Percentiles rank a stretch among this genome's conserved stretches.
Conservation (phyloP, 2,797 vertebrate species). For the Hipposideros larvatus region DNA sequence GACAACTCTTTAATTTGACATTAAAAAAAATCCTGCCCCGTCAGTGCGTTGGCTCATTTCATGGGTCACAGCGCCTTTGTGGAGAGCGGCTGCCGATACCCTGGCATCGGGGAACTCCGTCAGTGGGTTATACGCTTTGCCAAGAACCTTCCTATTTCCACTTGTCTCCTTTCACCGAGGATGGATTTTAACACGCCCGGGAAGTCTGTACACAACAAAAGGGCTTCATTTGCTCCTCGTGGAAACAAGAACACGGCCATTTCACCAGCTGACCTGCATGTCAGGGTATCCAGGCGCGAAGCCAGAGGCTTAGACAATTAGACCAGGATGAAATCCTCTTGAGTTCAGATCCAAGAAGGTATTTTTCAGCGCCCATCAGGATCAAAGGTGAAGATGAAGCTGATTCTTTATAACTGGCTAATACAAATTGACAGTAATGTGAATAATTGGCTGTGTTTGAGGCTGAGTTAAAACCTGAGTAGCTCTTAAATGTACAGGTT, state of each 20-base stretch:
- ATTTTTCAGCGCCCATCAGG: conserved; percentile 41
- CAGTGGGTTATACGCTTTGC: not conserved
- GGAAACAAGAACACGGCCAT: conserved; percentile 32
- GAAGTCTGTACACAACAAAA: conserved; percentile 30
- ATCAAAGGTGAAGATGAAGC: conserved; percentile 40
- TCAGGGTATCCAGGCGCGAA: conserved; percentile 53
- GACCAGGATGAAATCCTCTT: conserved; percentile 5
- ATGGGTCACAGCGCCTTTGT: not conserved
- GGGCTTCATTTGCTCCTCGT: conserved; percentile 18
- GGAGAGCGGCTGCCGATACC: not conserved
- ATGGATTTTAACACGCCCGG: conserved; percentile 33
- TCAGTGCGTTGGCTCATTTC: not conserved
- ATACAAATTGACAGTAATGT: conserved; percentile 51
- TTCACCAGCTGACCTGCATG: conserved; percentile 56
- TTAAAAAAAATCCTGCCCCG: not conserved
- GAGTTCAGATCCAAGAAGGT: conserved; percentile 51
- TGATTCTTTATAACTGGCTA: conserved; percentile 52
- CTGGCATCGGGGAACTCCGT: not conserved
- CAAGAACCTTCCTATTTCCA: conserved; percentile 54
- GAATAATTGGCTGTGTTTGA: conserved; percentile 57
- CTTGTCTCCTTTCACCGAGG: conserved; percentile 43
- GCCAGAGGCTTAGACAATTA: conserved; percentile 63
- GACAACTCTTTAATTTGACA: not conserved
- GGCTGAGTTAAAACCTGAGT: conserved; percentile 4
- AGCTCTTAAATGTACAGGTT: not conserved